These are phyloP conservation scores for Gibbula magus DNA, from an alignment of 2,888 invertebrate species.

Conservation along the genomic window DNA sequence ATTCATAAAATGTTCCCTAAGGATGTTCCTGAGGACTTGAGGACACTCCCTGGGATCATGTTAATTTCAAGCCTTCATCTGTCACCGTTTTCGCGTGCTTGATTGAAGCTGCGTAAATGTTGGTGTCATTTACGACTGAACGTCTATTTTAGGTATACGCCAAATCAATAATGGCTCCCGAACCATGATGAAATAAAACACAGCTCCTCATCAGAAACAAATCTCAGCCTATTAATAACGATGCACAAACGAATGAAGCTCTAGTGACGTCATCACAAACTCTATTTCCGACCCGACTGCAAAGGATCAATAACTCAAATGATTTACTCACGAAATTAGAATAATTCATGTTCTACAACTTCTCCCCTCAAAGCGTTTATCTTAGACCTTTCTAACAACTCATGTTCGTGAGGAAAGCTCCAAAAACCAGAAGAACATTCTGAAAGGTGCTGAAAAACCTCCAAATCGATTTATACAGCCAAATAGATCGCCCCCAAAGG, in stretches of 20 bases:
- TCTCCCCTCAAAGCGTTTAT: neutral
- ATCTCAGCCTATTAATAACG: conserved; percentile 5
- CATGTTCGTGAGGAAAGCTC: no score
- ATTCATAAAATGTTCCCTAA: neutral
- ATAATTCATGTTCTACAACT: neutral
- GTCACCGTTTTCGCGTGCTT: neutral
- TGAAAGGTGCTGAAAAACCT: no score
- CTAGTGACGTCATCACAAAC: neutral
- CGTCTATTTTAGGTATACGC: neutral
- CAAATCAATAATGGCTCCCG: neutral
- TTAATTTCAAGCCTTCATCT: neutral
- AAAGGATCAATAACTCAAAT: neutral
- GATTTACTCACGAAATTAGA: neutral
- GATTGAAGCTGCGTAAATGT: neutral
- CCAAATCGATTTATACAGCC: neutral
- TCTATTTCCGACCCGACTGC: neutral
- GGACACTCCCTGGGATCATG: neutral
- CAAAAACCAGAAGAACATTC: no score
- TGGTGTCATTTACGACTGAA: neutral
- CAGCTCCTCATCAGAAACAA: neutral
- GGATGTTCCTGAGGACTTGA: neutral
- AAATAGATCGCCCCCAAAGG: neutral
- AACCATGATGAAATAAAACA: neutral
- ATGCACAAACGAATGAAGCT: neutral
- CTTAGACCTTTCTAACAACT: neutral